Conservation (phyloP, 2,888 invertebrate genomes). For the Helleia helle region DNA sequence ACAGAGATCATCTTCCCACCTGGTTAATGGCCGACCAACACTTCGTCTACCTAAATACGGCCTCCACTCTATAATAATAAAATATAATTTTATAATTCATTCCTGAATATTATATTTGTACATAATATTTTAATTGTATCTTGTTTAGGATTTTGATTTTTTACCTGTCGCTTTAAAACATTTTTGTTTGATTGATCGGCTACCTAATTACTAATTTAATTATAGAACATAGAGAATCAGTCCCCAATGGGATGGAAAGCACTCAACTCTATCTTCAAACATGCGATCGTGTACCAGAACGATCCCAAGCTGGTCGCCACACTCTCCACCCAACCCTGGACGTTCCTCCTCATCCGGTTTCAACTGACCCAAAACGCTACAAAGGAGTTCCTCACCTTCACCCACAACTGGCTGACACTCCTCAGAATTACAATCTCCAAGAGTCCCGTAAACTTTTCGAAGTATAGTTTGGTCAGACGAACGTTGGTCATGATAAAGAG, state of each 20-base stretch:
- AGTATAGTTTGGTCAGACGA: slow-evolving; percentile 43
- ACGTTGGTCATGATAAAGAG: slow-evolving; percentile 44
- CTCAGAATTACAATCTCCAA: slow-evolving; percentile 45
- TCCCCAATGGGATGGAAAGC: slow-evolving; percentile 56
- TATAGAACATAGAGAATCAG: slow-evolving; percentile 50
- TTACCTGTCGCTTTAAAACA: no score
- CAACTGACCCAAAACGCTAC: slow-evolving; percentile 49
- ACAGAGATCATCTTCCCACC: no score
- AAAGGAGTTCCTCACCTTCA: slow-evolving; percentile 47
- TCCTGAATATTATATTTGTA: no score
- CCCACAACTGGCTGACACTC: slow-evolving; percentile 48
- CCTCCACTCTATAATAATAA: no score
- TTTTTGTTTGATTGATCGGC: no score
- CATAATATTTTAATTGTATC: no score
- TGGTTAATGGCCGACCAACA: no score
- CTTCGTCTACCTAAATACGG: no score
- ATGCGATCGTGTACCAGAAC: slow-evolving; percentile 46
- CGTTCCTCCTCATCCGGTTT: slow-evolving; percentile 50
- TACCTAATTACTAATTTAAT: no score
- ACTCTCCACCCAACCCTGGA: slow-evolving; percentile 59
- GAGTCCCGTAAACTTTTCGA: slow-evolving; percentile 34
- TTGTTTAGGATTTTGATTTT: no score
- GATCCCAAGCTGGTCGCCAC: slow-evolving; percentile 45
- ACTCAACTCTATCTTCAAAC: slow-evolving; percentile 49
- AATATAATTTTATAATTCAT: no score